phyloP scores from a whole-genome alignment of 2,888 invertebrate genomes.

The Eulithis prunata region DNA sequence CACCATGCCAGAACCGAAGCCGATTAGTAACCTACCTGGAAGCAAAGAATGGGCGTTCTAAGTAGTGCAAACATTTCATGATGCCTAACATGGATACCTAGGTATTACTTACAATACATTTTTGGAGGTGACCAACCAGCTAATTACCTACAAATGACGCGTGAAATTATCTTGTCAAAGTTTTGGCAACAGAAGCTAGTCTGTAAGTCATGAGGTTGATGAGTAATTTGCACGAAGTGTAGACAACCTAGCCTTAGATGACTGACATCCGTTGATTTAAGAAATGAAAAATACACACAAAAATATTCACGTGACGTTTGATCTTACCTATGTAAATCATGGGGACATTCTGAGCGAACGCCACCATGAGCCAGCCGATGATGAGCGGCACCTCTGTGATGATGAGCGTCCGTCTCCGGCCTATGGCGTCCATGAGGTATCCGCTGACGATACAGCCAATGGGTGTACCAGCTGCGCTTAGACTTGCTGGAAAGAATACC shows the following conservation, averaged over 20 bases:
- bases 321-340: constrained; percentile 86
- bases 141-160: neutral
- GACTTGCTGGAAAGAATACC: constrained; percentile 80
- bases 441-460: constrained; percentile 89
- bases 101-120: too few relatives aligned
- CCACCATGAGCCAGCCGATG: constrained; percentile 87
- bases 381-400: constrained; percentile 88
- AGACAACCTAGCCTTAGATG: neutral
- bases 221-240: neutral
- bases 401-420: constrained; percentile 86
- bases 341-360: constrained; percentile 82
- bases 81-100: too few relatives aligned
- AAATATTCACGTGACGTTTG: too few relatives aligned
- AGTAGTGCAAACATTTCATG: too few relatives aligned
- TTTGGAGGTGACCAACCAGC: neutral
- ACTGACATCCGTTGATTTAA: too few relatives aligned
- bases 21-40: constrained; percentile 85
- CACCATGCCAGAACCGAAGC: constrained; percentile 89
- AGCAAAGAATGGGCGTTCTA: neutral
- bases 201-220: neutral
- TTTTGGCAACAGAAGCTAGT: constrained; percentile 9
- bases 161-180: constrained; percentile 2
- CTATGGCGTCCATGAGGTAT: constrained; percentile 88
- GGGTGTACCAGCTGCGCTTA: constrained; percentile 87
- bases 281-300: too few relatives aligned